These are phyloP conservation scores for Turdus rufiventris DNA, from an alignment of 2,113 vertebrate species.

Conservation along the genomic window DNA sequence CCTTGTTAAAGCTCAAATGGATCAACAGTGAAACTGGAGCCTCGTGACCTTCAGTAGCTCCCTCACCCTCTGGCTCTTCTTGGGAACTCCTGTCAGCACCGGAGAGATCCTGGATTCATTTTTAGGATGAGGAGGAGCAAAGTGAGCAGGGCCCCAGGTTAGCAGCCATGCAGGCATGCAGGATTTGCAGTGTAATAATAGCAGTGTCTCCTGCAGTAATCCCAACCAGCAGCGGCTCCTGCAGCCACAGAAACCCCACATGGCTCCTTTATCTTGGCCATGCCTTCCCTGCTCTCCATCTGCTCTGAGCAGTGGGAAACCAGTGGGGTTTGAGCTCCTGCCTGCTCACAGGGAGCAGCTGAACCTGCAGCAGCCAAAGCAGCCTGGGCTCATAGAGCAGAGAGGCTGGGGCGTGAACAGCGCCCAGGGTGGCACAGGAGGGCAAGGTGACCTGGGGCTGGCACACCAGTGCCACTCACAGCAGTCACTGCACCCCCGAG, in stretches of 20 bases:
- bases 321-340: neutral
- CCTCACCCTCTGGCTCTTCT: neutral
- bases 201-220: neutral
- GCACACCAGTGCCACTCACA: neutral
- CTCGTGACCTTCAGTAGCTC: neutral
- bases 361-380: neutral
- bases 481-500: accelerated
- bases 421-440: accelerated
- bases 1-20: neutral
- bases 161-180: neutral
- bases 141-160: neutral
- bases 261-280: neutral
- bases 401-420: neutral
- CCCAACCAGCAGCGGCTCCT: neutral
- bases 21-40: constrained; percentile 2
- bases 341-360: neutral
- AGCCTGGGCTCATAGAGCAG: accelerated
- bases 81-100: neutral
- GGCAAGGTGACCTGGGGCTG: neutral
- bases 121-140: neutral
- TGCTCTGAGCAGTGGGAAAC: neutral
- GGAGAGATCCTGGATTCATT: neutral
- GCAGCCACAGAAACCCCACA: neutral
- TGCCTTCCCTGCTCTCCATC: neutral
- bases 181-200: neutral